Evolutionary conservation across 2,113 vertebrate species (phyloP).

Genomic region (Lethenteron reissneri): DNA sequence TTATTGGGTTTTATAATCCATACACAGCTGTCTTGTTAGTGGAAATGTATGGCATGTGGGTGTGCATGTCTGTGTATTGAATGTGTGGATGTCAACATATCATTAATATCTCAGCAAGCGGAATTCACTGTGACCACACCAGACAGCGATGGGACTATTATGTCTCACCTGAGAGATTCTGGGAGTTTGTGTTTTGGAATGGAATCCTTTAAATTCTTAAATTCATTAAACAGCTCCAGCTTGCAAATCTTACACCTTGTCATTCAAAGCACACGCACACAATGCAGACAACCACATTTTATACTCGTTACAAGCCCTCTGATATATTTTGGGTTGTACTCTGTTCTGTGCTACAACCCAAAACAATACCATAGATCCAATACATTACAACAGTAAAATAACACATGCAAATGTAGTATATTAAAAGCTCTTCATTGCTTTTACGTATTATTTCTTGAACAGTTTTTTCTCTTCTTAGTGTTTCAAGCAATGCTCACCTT

Average conservation of each 20-base stretch:
- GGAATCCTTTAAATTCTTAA: conserved; percentile 36
- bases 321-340: background rate
- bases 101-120: background rate
- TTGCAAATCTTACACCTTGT: conserved; percentile 65
- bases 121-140: background rate
- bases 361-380: background rate
- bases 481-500: conserved; percentile 28
- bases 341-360: background rate
- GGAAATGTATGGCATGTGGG: background rate
- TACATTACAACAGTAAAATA: background rate
- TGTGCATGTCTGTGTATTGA: background rate
- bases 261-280: background rate
- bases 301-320: background rate
- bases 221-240: conserved; percentile 50
- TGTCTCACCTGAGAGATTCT: conserved; percentile 44
- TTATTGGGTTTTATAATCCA: too few species aligned
- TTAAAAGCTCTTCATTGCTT: background rate
- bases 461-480: background rate
- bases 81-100: background rate
- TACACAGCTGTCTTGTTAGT: too few species aligned
- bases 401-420: background rate
- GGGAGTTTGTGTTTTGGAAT: conserved; percentile 33
- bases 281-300: background rate
- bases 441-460: background rate
- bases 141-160: background rate